Conservation (phyloP, 1,140 invertebrate species). For the Procambarus clarkii region DNA sequence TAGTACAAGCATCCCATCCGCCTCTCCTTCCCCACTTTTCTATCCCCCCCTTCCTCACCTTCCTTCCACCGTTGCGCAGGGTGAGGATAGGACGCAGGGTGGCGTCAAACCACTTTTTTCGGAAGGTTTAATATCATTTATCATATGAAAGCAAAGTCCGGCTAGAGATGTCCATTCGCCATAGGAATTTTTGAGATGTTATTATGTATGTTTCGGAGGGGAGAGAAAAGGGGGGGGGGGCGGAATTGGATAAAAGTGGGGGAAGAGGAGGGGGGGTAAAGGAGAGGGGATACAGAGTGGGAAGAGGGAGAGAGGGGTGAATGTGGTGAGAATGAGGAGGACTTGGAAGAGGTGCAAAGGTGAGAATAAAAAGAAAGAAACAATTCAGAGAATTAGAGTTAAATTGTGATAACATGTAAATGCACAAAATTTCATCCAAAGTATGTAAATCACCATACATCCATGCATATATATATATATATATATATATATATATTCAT, state of each 20-base stretch:
- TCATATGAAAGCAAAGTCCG: conserved; percentile 51
- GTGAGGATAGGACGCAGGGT: not conserved
- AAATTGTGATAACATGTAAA: no score
- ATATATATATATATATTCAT: no score
- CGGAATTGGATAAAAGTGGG: no score
- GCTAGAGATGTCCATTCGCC: conserved; percentile 39
- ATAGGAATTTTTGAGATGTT: conserved; percentile 40
- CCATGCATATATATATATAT: no score
- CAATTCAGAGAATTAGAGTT: no score
- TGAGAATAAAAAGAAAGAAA: no score
- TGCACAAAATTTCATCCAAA: no score
- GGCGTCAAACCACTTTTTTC: conserved; percentile 42
- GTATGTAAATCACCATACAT: no score
- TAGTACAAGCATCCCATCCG: not conserved
- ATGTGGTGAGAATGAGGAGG: no score
- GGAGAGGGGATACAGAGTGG: not conserved
- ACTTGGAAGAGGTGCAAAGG: no score
- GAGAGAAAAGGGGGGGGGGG: not conserved
- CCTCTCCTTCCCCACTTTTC: not conserved
- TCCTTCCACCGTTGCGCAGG: not conserved
- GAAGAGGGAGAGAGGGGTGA: no score
- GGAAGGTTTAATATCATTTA: conserved; percentile 46
- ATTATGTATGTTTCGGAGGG: conserved; percentile 45
- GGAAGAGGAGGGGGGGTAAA: not conserved
- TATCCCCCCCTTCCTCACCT: conserved; percentile 1